A percentile compares a stretch with the other conserved stretches of the same genome.
Conservation (phyloP, 2,888 invertebrate genomes). For the Sericinus montela region DNA sequence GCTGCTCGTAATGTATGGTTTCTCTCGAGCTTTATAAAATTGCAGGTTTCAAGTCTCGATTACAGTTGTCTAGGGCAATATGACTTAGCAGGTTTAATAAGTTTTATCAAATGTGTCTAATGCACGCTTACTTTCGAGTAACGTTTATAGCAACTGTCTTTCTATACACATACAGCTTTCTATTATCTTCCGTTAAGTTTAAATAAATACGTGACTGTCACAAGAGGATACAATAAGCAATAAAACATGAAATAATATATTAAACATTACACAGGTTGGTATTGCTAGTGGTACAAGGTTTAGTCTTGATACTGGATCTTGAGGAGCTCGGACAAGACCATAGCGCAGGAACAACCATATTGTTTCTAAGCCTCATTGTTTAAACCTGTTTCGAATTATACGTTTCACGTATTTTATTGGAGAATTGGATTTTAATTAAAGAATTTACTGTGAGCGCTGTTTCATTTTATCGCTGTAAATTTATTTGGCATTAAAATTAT, state of each 20-base stretch:
- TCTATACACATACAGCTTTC: background rate
- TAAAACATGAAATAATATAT: slow-evolving; percentile 36
- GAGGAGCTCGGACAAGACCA: slow-evolving; percentile 51
- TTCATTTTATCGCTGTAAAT: too few species aligned
- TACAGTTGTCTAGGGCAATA: slow-evolving; percentile 42
- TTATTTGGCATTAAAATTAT: too few species aligned
- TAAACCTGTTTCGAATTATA: slow-evolving; percentile 9
- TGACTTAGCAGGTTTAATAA: slow-evolving; percentile 30
- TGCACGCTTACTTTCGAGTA: slow-evolving; percentile 10
- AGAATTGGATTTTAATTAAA: slow-evolving; percentile 2
- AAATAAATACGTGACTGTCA: background rate
- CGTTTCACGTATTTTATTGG: slow-evolving; percentile 3
- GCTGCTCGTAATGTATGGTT: slow-evolving; percentile 62
- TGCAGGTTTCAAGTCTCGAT: slow-evolving; percentile 42
- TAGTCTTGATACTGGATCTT: slow-evolving; percentile 68
- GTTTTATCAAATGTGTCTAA: slow-evolving; percentile 38
- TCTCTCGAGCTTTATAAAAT: slow-evolving; percentile 59
- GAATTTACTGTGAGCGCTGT: too few species aligned
- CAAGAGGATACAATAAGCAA: slow-evolving; percentile 46
- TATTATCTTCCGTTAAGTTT: background rate
- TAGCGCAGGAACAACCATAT: slow-evolving; percentile 31
- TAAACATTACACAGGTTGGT: slow-evolving; percentile 45
- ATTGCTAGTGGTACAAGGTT: slow-evolving; percentile 60
- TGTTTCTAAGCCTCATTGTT: slow-evolving; percentile 15
- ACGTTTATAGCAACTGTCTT: background rate